Base-by-base conservation (phyloP, 2,113 vertebrate species). In the Platycercus adscitus region DNA sequence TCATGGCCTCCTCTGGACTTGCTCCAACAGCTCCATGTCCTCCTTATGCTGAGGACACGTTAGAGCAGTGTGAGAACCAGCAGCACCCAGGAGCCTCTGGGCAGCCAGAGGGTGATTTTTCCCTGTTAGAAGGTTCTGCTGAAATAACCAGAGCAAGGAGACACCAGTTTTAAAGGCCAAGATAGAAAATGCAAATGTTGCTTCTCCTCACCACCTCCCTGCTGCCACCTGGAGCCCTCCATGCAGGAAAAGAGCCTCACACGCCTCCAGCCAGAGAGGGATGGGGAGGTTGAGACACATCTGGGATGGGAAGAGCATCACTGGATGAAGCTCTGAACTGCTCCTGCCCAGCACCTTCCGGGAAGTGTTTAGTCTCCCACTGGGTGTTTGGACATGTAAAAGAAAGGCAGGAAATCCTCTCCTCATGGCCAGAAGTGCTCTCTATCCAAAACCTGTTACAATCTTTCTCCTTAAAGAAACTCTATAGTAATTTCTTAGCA, bases 361-460 rank as follows among this genome's bases (percentile, higher is more conserved):
- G 17, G 64, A 75, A 68, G 55, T 0, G 11, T 47, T 70, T 2
- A 13, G 13, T 0, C 47, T 29, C 13, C 39, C 35, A 4, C 37
- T 11, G 41, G 11, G 10, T 52, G 37, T 55, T 58, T 85, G 78
- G 50, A 7, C 24, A 39, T 25, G 47, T 8, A 19, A 7, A 81
- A 68, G 66, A 68, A 79, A 76, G 63, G 76, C 71, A 86, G 71
- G 63, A 95, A 90, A 88, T 77, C 58, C 88, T 88, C 88, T 50
- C 31, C 49, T 28, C 25, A 13, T 29, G 18, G 39, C 21, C 33
- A 46, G 16, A 29, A 6, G 23, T 6, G 50, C 16, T 87, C 50
- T 66, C 50, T 11, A 9, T 43, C 61, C 64, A 21, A 78, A 64
- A 31, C 10, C 20, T 28, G 6, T 9, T 0, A 1, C 20, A 23